A percentile compares a stretch with the other conserved stretches of the same genome.
Conservation (phyloP, 1,140 invertebrate species). For the Cecropterus lyciades region DNA sequence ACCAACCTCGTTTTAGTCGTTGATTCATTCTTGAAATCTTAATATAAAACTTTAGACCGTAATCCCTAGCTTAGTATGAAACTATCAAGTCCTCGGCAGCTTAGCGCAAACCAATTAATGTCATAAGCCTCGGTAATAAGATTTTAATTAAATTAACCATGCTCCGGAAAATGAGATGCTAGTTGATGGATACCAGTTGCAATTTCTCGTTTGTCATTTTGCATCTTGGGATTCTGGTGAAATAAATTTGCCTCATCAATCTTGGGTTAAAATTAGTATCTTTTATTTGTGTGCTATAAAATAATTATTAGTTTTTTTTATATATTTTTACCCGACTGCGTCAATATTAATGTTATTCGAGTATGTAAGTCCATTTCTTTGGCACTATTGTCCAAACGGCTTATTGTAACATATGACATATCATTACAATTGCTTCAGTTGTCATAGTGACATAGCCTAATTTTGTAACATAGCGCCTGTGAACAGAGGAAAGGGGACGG, state of each 20-base stretch:
- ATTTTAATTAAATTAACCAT: constrained; percentile 44
- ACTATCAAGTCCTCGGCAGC: constrained; percentile 25
- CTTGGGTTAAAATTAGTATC: constrained; percentile 6
- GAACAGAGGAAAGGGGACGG: too few species aligned
- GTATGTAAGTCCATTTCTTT: too few species aligned
- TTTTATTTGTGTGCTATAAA: too few species aligned
- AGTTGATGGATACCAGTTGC: constrained; percentile 29
- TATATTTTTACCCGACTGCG: too few species aligned
- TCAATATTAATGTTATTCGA: too few species aligned
- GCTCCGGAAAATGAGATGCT: constrained; percentile 34
- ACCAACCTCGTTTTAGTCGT: too few species aligned
- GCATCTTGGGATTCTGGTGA: constrained; percentile 9
- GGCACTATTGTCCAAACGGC: too few species aligned
- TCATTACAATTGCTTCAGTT: too few species aligned
- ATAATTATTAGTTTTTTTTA: too few species aligned
- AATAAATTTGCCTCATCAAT: constrained; percentile 8
- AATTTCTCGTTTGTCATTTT: constrained; percentile 19
- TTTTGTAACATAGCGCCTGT: too few species aligned
- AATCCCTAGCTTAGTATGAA: constrained; percentile 17
- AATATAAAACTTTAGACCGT: constrained; percentile 18
- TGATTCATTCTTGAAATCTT: not conserved
- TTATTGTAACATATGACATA: too few species aligned
- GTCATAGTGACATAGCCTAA: too few species aligned
- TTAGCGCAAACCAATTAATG: constrained; percentile 37
- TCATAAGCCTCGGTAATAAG: constrained; percentile 43